Evolutionary conservation across 2,888 invertebrate species (phyloP), one percentile per base, ranked within the genome.

Genomic region (Bombylius discolor): DNA sequence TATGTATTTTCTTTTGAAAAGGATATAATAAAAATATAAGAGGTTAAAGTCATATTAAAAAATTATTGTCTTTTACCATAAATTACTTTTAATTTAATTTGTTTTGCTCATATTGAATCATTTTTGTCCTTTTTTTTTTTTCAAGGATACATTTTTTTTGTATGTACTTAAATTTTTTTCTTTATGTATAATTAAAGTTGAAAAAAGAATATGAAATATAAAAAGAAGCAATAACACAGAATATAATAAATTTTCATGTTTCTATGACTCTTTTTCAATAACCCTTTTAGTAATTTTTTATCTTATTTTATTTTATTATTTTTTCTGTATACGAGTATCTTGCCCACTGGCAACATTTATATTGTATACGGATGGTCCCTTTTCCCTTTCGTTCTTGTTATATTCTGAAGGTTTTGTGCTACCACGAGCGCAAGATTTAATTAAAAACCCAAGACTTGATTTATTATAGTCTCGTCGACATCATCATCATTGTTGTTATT

Each of bases 401-500:
- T 42, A 8, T 42, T 42, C 49, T 31, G 51, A 51, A 57, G 59
- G 57, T 59, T 57, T 59, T 48, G 51, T 47, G 59, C 67, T 66
- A 71, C 72, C 70, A 70, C 72, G 70, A 72, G 70, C 71, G 70
- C 72, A 73, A 73, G 73, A 73, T 73, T 73, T 73, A 73, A 73
- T 73, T 73, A 73, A 65, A n/a, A 73, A 73, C 71, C 72, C 70
- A 70, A 70, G 70, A 73, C 73, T 73, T 73, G 73, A 73, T 73
- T 73, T 73, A 73, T 73, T 72, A 69, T 56, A 58, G 57, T 60
- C 60, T 58, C 56, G 55, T 58, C 52, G 49, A 23, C 23, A 23
- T 23, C 23, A 23, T 23, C 23, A 23, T 23, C 23, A 23, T 23
- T 23, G 23, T 23, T 23, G 23, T 23, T 23, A 23, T 23, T 23